Percentiles rank a stretch among this genome's conserved stretches.
These are phyloP conservation scores for Suncus etruscus DNA, from an alignment of 2,113 vertebrate species.

Conservation along the genomic window DNA sequence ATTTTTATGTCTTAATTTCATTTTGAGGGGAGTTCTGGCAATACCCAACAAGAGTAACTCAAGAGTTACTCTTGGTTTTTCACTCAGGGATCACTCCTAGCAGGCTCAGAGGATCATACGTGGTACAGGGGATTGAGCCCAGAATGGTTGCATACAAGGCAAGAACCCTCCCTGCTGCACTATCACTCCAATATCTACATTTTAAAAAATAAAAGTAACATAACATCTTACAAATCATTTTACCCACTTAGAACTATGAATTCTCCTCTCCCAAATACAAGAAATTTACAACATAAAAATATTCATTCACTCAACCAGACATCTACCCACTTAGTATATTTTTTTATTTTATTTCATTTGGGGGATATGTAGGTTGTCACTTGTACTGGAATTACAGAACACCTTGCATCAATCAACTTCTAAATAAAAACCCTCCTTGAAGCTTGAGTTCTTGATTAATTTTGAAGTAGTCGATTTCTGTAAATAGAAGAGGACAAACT, in stretches of 20 bases:
- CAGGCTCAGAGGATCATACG: too few relatives aligned
- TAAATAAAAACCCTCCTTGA: neutral
- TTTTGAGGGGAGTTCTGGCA: too few relatives aligned
- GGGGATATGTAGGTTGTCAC: neutral
- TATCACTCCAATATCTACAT: too few relatives aligned
- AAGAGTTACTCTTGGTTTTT: too few relatives aligned
- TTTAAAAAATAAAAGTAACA: constrained; percentile 26
- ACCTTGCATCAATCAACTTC: neutral
- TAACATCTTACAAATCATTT: constrained; percentile 5
- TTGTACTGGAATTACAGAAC: neutral
- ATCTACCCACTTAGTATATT: neutral
- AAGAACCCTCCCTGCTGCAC: too few relatives aligned
- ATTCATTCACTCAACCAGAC: neutral
- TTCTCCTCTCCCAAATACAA: neutral
- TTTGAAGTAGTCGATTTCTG: constrained; percentile 10
- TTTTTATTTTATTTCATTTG: neutral
- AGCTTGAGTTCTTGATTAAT: constrained; percentile 29
- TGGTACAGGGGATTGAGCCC: too few relatives aligned
- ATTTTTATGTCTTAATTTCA: constrained; percentile 19
- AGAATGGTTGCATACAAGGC: too few relatives aligned
- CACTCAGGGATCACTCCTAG: too few relatives aligned
- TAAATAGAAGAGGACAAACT: constrained; percentile 14
- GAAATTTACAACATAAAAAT: neutral
- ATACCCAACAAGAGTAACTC: too few relatives aligned
- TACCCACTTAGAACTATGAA: neutral